Conservation (phyloP, 1,140 invertebrate genomes). For the Hyposmocoma kahamanoa region DNA sequence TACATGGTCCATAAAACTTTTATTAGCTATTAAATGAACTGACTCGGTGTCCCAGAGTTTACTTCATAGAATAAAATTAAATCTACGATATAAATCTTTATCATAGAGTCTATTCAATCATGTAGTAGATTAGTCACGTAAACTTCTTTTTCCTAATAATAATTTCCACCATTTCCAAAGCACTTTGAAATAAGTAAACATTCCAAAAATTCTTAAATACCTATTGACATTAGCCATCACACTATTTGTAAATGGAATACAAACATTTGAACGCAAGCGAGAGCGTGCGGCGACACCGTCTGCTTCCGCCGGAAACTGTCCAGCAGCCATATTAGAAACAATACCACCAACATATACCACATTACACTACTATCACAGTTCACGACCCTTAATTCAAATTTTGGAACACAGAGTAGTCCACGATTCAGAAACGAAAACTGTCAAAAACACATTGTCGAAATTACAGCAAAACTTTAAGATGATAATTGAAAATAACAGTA, state of each 20-base stretch:
- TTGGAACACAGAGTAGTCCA: neutral
- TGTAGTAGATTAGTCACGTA: too few species aligned
- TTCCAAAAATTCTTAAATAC: too few species aligned
- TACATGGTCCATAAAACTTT: too few species aligned
- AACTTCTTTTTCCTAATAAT: too few species aligned
- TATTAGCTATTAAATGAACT: too few species aligned
- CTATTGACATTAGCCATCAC: too few species aligned
- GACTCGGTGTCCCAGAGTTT: too few species aligned
- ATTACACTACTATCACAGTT: constrained; percentile 22
- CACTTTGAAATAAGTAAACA: too few species aligned
- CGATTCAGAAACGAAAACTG: neutral
- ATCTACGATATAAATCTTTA: too few species aligned
- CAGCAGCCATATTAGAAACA: constrained; percentile 54
- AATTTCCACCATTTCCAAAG: too few species aligned
- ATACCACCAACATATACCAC: constrained; percentile 50
- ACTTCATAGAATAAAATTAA: too few species aligned
- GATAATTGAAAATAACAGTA: neutral
- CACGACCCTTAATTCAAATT: neutral
- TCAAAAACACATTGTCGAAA: neutral
- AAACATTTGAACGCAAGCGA: constrained; percentile 46
- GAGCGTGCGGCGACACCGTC: constrained; percentile 32
- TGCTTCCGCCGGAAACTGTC: constrained; percentile 51
- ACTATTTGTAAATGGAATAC: constrained; percentile 24
- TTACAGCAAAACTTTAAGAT: neutral
- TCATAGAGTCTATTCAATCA: too few species aligned